Evolutionary conservation across 2,113 vertebrate species (phyloP).

Genomic region (Phyllopteryx taeniolatus): DNA sequence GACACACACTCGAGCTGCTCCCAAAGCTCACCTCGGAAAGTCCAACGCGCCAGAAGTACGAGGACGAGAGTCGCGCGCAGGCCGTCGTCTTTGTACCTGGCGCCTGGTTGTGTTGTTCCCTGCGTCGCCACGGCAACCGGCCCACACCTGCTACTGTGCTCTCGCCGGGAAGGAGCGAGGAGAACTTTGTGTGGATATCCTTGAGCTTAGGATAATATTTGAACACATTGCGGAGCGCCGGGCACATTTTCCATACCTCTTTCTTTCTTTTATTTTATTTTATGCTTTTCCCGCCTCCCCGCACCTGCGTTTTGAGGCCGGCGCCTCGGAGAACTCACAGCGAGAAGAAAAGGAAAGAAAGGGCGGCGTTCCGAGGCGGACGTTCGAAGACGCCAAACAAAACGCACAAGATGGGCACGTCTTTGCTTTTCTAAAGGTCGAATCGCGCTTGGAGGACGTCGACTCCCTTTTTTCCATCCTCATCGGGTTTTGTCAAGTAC

Average conservation of each 20-base stretch:
- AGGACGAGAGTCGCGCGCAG: background rate
- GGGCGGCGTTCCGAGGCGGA: background rate
- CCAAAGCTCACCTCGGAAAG: background rate
- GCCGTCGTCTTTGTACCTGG: background rate
- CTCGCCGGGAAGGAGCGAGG: constrained; percentile 19
- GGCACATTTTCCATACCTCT: constrained; percentile 43
- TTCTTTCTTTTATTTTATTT: constrained; percentile 5
- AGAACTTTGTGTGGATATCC: constrained; percentile 65
- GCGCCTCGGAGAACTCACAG: constrained; percentile 51
- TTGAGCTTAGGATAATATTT: constrained; percentile 67
- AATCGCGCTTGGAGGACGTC: constrained; percentile 36
- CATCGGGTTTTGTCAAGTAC: background rate
- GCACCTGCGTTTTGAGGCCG: constrained; percentile 60
- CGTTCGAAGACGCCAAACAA: constrained; percentile 42
- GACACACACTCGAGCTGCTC: background rate
- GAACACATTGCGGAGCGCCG: constrained; percentile 64
- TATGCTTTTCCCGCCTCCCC: background rate
- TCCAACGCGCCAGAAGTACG: background rate
- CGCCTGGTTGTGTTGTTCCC: constrained; percentile 46
- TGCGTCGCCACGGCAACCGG: constrained; percentile 58
- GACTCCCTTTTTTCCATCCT: constrained; percentile 8
- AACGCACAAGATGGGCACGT: constrained; percentile 25
- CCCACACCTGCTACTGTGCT: constrained; percentile 65
- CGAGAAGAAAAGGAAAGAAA: constrained; percentile 31
- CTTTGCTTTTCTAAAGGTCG: constrained; percentile 26